A percentile compares a stretch with the other conserved stretches of the same genome.
phyloP scores from a whole-genome alignment of 37 sponge, comb jelly and placozoan genomes.

The Cladorhizidae sp. region DNA sequence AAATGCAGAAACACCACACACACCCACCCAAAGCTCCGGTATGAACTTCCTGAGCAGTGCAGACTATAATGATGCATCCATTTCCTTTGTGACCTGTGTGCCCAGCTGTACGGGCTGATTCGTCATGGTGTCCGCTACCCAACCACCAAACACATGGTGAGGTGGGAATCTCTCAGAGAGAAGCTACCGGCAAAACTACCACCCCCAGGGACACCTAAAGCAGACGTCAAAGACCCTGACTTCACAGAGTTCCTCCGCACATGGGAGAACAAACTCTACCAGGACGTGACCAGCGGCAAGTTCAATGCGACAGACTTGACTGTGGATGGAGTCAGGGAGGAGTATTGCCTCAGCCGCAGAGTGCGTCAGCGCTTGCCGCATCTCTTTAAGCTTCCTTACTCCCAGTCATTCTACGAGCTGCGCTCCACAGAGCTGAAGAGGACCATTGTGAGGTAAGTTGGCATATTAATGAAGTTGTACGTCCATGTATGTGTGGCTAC shows the following conservation, averaged over 20 bases:
- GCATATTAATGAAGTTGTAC: background rate
- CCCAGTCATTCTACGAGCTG: background rate
- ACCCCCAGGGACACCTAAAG: too few relatives aligned
- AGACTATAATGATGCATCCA: too few relatives aligned
- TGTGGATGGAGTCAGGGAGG: slow-evolving; percentile 8
- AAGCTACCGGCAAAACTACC: background rate
- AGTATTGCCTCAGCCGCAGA: slow-evolving; percentile 21
- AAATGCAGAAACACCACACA: too few relatives aligned
- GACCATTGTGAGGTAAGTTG: slow-evolving; percentile 1
- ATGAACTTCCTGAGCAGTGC: too few relatives aligned
- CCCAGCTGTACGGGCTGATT: slow-evolving; percentile 3
- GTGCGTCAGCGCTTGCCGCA: background rate
- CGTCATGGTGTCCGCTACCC: background rate
- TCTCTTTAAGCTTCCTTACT: background rate
- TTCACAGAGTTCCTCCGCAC: background rate
- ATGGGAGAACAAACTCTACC: background rate
- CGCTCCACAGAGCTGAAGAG: background rate
- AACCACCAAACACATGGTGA: background rate
- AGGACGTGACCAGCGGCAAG: background rate
- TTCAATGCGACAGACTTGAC: background rate
- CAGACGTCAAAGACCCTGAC: too few relatives aligned
- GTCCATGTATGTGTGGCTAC: too few relatives aligned
- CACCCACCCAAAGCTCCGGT: too few relatives aligned
- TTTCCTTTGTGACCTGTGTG: too few relatives aligned
- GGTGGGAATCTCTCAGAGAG: background rate